These are phyloP conservation scores for Cerceris ruficornis DNA, from an alignment of 2,888 invertebrate species.

Conservation along the genomic window DNA sequence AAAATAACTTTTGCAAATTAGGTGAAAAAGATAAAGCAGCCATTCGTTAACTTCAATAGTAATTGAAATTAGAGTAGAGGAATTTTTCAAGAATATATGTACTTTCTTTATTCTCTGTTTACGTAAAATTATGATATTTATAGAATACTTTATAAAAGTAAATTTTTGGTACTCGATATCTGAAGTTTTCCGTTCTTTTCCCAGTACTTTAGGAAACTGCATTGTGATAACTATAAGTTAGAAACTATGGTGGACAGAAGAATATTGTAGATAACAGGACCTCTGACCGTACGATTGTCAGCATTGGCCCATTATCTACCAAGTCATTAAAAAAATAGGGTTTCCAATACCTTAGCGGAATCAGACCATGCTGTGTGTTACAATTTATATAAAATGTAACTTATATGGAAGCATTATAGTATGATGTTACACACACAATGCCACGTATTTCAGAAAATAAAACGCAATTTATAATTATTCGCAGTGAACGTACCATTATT, in stretches of 20 bases:
- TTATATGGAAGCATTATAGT: neutral
- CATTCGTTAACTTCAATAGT: no score
- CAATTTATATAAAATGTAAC: constrained; percentile 10
- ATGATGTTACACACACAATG: neutral
- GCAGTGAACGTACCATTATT: no score
- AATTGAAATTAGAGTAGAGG: no score
- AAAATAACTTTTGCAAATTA: no score
- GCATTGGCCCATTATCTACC: constrained; percentile 2
- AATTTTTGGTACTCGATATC: no score
- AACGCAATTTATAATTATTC: constrained; percentile 2
- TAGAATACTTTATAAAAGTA: no score
- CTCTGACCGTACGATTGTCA: constrained; percentile 7
- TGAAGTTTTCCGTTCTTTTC: neutral
- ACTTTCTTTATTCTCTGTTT: no score
- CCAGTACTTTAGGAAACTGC: neutral
- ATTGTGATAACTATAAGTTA: neutral
- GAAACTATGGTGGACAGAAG: constrained; percentile 12
- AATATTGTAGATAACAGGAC: constrained; percentile 12
- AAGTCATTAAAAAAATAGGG: constrained; percentile 15
- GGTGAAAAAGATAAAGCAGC: no score
- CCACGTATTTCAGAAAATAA: constrained; percentile 1
- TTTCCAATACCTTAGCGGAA: constrained; percentile 6
- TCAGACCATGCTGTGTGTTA: neutral
- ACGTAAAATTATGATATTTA: no score
- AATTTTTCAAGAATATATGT: no score